Evolutionary conservation across 2,888 invertebrate species (phyloP), one percentile per base, ranked within the genome.

Genomic region (Phortica okadai): DNA sequence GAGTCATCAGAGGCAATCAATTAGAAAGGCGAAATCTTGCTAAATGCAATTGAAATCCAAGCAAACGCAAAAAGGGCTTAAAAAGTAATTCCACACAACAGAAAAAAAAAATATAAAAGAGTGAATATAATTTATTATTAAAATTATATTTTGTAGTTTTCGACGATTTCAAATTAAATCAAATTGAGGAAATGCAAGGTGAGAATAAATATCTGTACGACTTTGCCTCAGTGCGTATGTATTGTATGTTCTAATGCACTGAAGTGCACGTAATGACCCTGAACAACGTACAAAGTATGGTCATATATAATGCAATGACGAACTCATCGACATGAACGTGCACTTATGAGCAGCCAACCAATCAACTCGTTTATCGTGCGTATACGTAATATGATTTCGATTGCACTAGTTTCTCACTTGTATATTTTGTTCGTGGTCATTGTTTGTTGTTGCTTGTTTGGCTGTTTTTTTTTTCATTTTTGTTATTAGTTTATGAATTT

Each of bases 11-110:
- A 7, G 42, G 87, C 88, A 88, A 86, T 86, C 86, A 86, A 86
- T 86, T 86, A 86, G 86, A 86, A 85, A 86, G 82, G 82, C 83
- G 79, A 82, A 84, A 84, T 84, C 83, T 83, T 83, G 78, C 81
- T 83, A 86, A 89, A 88, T 89, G 83, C 84, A 88, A 79, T 81
- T 79, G 73, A 88, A 87, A 89, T 88, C 89, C 84, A 76, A 70
- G 74, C 76, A 8, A 86, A 81, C 81, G 83, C 87, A 83, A 87
- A 84, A 78, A 78, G 81, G 80, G 81, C 86, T 86, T 86, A 88
- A 84, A 86, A 88, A 82, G 77, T 86, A 86, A 86, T 86, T 82
- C 86, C 84, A 82, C 54, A 70, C 77, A 72, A 74, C 74, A 80
- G 78, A 81, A 82, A 75, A 79, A 80, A 78, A 64, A 75, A 45